phyloP scores from a whole-genome alignment of 23 tunicate species.

The Corella eumyota region DNA sequence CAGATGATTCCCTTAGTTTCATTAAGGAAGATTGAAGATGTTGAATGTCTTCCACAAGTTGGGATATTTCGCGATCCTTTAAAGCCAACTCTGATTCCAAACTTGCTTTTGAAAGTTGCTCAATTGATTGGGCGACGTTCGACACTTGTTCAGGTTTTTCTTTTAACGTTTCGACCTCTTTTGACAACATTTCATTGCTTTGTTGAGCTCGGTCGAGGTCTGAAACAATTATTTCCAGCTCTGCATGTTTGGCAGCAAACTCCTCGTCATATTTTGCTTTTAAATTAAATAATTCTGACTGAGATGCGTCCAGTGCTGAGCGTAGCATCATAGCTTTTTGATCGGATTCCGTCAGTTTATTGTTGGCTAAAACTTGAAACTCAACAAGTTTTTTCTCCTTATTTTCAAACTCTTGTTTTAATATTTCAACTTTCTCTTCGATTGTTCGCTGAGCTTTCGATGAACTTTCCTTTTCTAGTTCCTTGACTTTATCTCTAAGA shows the following conservation, averaged over 20 bases:
- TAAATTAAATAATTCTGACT: conserved; percentile 74
- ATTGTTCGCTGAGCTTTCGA: conserved; percentile 45
- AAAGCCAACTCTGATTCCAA: conserved; percentile 76
- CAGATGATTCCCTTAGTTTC: conserved; percentile 68
- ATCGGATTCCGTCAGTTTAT: conserved; percentile 85
- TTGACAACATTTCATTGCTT: conserved; percentile 25
- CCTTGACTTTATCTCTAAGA: conserved; percentile 63
- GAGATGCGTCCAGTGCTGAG: conserved; percentile 76
- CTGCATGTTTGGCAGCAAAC: conserved; percentile 84
- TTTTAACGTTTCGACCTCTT: conserved; percentile 66
- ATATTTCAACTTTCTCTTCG: conserved; percentile 67
- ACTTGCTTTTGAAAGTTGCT: conserved; percentile 37
- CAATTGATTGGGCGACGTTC: conserved; percentile 30
- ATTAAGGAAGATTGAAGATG: conserved; percentile 61
- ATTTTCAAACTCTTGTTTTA: conserved; percentile 66
- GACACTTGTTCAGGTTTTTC: conserved; percentile 7
- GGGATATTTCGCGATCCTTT: conserved; percentile 92
- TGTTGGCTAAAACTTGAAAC: conserved; percentile 61
- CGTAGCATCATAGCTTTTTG: conserved; percentile 59
- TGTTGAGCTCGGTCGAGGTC: conserved; percentile 91
- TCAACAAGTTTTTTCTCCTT: conserved; percentile 74
- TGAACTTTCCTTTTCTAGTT: conserved; percentile 53
- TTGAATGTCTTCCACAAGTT: conserved; percentile 81
- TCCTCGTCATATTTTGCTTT: conserved; percentile 86
- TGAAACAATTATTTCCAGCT: conserved; percentile 67